Conservation (phyloP, 1,140 invertebrate species). For the Helicoverpa zea region DNA sequence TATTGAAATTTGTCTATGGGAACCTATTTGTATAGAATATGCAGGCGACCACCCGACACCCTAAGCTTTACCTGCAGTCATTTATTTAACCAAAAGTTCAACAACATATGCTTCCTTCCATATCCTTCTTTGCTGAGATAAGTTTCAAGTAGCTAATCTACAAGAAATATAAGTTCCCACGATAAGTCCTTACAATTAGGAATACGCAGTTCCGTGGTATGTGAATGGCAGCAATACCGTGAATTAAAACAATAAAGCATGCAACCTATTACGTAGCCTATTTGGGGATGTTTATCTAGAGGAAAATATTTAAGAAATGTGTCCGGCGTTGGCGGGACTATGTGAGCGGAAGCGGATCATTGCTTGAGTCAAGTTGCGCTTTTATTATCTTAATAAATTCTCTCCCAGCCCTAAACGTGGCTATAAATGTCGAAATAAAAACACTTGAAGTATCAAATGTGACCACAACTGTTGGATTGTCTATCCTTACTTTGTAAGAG, state of each 20-base stretch:
- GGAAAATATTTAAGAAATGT: constrained; percentile 32
- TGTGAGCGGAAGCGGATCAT: constrained; percentile 71
- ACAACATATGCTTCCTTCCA: too few relatives aligned
- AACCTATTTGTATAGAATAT: too few relatives aligned
- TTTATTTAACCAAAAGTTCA: too few relatives aligned
- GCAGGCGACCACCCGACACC: too few relatives aligned
- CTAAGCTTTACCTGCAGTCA: too few relatives aligned
- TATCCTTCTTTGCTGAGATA: too few relatives aligned
- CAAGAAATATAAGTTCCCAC: not conserved
- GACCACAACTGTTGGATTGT: not conserved
- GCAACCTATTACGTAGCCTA: not conserved
- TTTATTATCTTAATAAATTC: constrained; percentile 50
- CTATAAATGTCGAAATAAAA: constrained; percentile 17
- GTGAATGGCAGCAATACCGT: not conserved
- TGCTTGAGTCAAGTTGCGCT: constrained; percentile 67
- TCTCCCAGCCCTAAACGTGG: not conserved
- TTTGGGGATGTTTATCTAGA: constrained; percentile 38
- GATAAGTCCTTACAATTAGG: not conserved
- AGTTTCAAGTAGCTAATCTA: too few relatives aligned
- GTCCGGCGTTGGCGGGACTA: constrained; percentile 29
- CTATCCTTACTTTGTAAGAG: not conserved
- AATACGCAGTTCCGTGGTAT: not conserved
- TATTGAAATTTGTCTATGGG: too few relatives aligned
- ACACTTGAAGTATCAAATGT: not conserved
- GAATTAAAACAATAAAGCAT: constrained; percentile 1